Evolutionary conservation across 2,113 vertebrate species (phyloP).

Genomic region (Bubo blakistoni): DNA sequence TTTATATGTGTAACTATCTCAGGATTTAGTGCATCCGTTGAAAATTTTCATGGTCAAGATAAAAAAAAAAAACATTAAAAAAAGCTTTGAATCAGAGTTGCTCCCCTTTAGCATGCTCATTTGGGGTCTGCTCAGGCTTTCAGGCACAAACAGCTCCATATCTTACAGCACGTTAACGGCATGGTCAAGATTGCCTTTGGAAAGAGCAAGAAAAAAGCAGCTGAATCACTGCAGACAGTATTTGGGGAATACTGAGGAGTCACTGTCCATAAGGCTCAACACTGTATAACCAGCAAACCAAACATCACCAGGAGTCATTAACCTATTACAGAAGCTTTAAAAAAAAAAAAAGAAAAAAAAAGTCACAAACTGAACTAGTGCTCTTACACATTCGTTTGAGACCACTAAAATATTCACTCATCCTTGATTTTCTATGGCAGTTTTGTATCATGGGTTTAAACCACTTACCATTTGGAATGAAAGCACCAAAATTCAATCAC

Average conservation of each 20-base stretch:
- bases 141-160: background rate
- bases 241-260: background rate
- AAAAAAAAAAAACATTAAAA: background rate
- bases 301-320: background rate
- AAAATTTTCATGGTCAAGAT: background rate
- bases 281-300: background rate
- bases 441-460: background rate
- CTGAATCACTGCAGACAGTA: background rate
- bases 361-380: background rate
- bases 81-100: background rate
- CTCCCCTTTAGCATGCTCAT: background rate
- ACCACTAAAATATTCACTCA: background rate
- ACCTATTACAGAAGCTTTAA: background rate
- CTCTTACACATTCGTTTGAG: background rate
- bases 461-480: background rate
- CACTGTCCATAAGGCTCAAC: background rate
- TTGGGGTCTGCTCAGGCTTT: background rate
- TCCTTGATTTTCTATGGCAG: background rate
- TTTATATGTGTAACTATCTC: background rate
- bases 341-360: background rate
- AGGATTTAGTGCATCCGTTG: background rate
- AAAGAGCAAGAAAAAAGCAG: background rate
- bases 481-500: background rate
- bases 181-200: background rate
- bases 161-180: rapidly evolving